Evolutionary conservation across 2,797 vertebrate genomes (phyloP), one percentile per base, ranked within the genome.

Genomic region (Tadarida brasiliensis): DNA sequence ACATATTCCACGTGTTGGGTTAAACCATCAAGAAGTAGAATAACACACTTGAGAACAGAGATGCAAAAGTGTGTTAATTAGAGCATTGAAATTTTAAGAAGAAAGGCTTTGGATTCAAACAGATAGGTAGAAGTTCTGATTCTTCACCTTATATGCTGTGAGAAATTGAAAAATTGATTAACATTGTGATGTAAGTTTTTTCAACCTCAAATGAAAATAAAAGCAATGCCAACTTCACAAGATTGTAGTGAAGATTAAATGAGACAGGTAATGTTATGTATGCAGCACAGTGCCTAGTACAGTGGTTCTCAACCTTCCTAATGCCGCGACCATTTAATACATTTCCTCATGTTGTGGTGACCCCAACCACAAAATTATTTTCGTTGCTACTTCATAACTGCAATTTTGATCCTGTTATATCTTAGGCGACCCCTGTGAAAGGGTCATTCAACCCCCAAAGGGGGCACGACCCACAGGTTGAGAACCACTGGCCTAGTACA

Each of bases 181-280:
- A 67, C 22, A 30, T 33, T 82, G 26, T 88, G 26, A 33, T 16
- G 39, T 67, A 91, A 56, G 44, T 78, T 35, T 68, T 10, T 65
- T 82, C 65, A 67, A 39, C n/a, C 54, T 94, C 56, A 91, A 86
- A 35, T 76, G 59, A 68, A 28, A 15, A 80, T 71, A 63, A 94
- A 87, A 88, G 49, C 57, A 56, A 65, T 61, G 54, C 17, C 35
- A 35, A 78, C 9, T 47, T 78, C 12, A 91, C 24, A 90, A 80
- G 26, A 8, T 19, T 92, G 15, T 84, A 80, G 15, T 93, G 8
- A 91, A 76, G 44, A 76, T 65, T 83, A 51, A 94, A 54, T 59
- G 35, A 71, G n/a, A 61, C 16, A 30, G 14, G 3, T 56, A 81
- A n/a, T 65, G 15, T 67, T 59, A 76, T 44, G 20, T 30, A 59